Conservation (phyloP, 2,888 invertebrate species). For the Maniola hyperantus region DNA sequence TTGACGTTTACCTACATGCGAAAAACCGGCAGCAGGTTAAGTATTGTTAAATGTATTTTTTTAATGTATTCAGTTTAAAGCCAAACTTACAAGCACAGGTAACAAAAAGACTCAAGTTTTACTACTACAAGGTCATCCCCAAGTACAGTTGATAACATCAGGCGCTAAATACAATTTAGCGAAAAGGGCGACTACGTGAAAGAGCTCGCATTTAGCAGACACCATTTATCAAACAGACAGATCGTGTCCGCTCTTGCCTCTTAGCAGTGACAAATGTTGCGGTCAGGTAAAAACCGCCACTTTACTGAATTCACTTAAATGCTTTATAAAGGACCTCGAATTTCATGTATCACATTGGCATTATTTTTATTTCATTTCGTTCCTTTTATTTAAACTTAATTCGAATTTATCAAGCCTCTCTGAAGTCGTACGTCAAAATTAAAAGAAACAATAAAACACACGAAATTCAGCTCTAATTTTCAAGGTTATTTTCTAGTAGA, state of each 20-base stretch:
- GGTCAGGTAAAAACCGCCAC: conserved; percentile 70
- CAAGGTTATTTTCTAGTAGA: no score
- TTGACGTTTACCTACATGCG: no score
- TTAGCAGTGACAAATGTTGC: conserved; percentile 71
- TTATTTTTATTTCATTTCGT: no score
- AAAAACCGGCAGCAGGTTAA: no score
- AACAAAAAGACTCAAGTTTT: background rate
- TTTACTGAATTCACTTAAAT: conserved; percentile 65
- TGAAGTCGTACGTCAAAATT: no score
- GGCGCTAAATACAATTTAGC: conserved; percentile 36
- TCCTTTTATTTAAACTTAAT: no score
- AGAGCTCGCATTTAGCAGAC: conserved; percentile 60
- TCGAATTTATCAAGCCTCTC: no score
- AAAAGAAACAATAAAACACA: no score
- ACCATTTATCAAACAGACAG: conserved; percentile 75
- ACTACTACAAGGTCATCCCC: background rate
- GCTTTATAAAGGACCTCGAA: conserved; percentile 31
- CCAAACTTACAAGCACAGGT: no score
- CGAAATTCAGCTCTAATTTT: no score
- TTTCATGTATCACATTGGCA: conserved; percentile 14
- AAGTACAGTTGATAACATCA: conserved; percentile 27
- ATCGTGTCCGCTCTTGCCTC: conserved; percentile 57
- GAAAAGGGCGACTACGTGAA: conserved; percentile 48
- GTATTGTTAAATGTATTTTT: no score
- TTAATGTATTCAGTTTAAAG: no score